phyloP scores from a whole-genome alignment of 2,797 vertebrate species.

The Sebastes goodei region DNA sequence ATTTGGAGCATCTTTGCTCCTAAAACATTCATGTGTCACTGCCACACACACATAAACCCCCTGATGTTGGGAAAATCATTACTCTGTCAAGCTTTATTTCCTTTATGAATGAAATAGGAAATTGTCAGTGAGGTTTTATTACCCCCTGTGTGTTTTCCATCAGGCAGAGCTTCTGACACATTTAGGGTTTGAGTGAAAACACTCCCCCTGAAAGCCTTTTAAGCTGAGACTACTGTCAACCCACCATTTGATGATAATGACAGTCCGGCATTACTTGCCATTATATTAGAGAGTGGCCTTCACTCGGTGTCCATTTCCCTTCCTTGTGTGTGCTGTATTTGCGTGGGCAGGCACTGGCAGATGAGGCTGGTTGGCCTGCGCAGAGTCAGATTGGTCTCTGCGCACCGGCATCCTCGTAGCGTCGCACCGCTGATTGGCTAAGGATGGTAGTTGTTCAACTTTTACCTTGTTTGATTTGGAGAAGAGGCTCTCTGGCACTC shows the following conservation, averaged over 20 bases:
- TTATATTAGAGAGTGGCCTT: conserved; percentile 47
- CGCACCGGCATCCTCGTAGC: neutral
- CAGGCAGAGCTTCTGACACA: conserved; percentile 30
- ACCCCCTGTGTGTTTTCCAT: conserved; percentile 6
- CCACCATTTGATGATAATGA: conserved; percentile 26
- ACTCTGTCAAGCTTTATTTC: conserved; percentile 33
- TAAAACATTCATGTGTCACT: conserved; percentile 69
- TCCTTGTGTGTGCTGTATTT: conserved; percentile 9
- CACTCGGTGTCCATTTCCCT: conserved; percentile 14
- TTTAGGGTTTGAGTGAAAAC: conserved; percentile 47
- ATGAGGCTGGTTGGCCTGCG: conserved; percentile 6
- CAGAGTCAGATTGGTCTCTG: conserved; percentile 18
- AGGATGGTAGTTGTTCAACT: neutral
- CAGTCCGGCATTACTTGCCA: conserved; percentile 25
- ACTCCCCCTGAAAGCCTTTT: conserved; percentile 40
- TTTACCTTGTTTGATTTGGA: conserved; percentile 16
- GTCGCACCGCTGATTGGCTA: neutral
- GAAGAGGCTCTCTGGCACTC: neutral
- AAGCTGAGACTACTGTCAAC: conserved; percentile 24
- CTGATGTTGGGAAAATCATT: conserved; percentile 24
- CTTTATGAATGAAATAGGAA: conserved; percentile 37
- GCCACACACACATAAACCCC: conserved; percentile 9
- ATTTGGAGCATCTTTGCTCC: conserved; percentile 54
- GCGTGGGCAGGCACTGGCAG: conserved; percentile 42
- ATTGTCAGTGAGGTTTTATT: conserved; percentile 26